Evolutionary conservation across 2,797 vertebrate genomes (phyloP).

Genomic region (Callimico goeldii): DNA sequence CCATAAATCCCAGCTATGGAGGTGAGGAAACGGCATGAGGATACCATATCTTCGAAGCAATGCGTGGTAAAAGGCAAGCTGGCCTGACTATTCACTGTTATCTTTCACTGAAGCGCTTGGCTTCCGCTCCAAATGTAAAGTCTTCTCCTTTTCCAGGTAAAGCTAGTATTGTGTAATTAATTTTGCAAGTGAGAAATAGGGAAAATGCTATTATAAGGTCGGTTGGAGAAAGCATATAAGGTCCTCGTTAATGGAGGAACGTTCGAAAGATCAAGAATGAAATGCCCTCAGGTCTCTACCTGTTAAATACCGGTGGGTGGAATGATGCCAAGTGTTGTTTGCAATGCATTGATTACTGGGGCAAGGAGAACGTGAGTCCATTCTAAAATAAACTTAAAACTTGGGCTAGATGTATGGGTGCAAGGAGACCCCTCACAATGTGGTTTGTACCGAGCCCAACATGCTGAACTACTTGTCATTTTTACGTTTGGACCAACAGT

Average conservation of each 20-base stretch:
- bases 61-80: neutral
- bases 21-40: neutral
- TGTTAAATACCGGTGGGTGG: rapidly evolving
- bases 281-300: neutral
- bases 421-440: neutral
- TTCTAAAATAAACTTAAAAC: neutral
- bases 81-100: neutral
- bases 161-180: neutral
- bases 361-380: neutral
- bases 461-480: neutral
- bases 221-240: neutral
- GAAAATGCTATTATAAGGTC: neutral
- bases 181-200: neutral
- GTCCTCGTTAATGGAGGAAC: neutral
- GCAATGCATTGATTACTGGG: neutral
- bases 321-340: rapidly evolving
- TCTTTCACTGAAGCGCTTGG: neutral
- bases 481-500: neutral
- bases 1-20: neutral
- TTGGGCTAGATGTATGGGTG: neutral
- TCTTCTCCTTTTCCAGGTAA: neutral
- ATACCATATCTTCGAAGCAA: neutral
- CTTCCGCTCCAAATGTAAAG: neutral
- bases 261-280: neutral
- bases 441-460: neutral